Percentiles rank a stretch among this genome's conserved stretches.
Conservation (phyloP, 2,113 vertebrate species). For the Lanius collurio region DNA sequence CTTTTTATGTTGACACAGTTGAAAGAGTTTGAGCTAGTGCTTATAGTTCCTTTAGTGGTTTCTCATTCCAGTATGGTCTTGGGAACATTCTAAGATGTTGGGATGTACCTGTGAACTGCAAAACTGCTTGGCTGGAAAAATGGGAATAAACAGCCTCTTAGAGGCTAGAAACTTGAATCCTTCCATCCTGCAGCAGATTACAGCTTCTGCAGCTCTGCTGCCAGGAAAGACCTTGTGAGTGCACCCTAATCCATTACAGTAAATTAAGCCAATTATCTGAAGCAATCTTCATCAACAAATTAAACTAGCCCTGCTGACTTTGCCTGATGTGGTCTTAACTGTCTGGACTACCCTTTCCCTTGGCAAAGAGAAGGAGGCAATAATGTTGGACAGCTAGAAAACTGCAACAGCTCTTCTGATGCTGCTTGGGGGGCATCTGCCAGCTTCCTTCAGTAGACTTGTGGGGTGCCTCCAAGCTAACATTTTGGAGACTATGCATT, state of each 20-base stretch:
- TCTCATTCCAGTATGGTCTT: background rate
- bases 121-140: background rate
- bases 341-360: background rate
- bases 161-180: background rate
- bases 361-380: background rate
- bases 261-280: constrained; percentile 13
- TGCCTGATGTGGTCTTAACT: background rate
- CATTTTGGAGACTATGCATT: background rate
- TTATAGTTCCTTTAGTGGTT: background rate
- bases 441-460: background rate
- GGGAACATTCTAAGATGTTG: background rate
- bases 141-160: background rate
- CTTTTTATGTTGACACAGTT: background rate
- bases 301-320: background rate
- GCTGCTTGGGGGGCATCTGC: background rate
- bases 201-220: background rate
- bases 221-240: background rate
- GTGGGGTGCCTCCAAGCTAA: background rate
- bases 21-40: background rate
- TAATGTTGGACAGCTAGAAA: background rate
- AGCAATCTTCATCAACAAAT: background rate
- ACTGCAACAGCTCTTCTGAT: background rate
- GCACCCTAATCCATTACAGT: constrained; percentile 7
- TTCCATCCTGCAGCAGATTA: background rate
- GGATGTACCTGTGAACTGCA: background rate